A percentile compares a stretch with the other conserved stretches of the same genome.
These are phyloP conservation scores for Dasysyrphus albostriatus DNA, from an alignment of 2,888 invertebrate species.

Conservation along the genomic window DNA sequence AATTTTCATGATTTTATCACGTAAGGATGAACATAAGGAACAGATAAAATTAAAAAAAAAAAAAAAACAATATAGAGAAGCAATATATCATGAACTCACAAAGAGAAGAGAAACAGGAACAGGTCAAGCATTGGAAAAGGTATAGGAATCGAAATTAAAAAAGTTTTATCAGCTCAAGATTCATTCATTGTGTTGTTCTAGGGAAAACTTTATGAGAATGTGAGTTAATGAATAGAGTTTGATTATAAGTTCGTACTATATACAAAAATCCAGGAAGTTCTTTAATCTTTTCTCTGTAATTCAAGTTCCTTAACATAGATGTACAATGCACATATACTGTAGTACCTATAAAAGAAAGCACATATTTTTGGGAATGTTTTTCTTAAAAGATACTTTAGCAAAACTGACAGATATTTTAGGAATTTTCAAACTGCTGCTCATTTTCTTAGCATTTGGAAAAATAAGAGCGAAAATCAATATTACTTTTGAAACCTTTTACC, in stretches of 20 bases:
- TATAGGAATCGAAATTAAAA: slow-evolving; percentile 19
- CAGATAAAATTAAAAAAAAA: neutral
- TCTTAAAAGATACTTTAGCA: no score
- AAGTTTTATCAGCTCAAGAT: slow-evolving; percentile 19
- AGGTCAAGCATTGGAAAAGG: slow-evolving; percentile 14
- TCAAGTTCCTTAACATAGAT: no score
- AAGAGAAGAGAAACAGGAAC: neutral
- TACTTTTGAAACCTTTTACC: no score
- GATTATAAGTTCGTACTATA: neutral
- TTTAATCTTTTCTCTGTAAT: neutral
- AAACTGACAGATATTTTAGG: no score
- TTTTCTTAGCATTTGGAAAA: no score
- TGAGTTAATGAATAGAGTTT: slow-evolving; percentile 15
- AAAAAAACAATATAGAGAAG: no score
- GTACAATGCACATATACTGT: no score
- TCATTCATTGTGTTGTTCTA: neutral
- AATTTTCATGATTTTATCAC: slow-evolving; percentile 27
- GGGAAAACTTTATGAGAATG: neutral
- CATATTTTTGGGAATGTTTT: no score
- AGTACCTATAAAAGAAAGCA: no score
- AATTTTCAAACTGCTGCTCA: no score
- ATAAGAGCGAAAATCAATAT: no score
- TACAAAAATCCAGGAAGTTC: no score
- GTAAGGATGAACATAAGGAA: slow-evolving; percentile 12
- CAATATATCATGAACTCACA: slow-evolving; percentile 24